Conservation (phyloP, 2,113 vertebrate species). For the Diphyllodes magnificus region DNA sequence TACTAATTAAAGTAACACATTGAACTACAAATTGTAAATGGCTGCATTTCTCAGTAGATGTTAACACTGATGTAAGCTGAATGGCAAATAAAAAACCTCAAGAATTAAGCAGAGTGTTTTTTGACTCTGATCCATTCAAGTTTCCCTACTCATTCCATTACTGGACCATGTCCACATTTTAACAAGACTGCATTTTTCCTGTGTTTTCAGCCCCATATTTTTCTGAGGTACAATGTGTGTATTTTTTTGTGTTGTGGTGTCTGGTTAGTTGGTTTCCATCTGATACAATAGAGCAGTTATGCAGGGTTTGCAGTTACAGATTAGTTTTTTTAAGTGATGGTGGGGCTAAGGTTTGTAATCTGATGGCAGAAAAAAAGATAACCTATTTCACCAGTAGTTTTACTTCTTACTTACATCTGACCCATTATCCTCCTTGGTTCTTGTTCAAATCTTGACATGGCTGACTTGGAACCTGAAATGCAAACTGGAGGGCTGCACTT, state of each 20-base stretch:
- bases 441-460: conserved; percentile 56
- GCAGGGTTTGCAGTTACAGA: neutral
- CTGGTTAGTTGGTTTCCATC: conserved; percentile 62
- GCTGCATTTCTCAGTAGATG: conserved; percentile 67
- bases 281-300: conserved; percentile 62
- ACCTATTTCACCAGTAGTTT: conserved; percentile 37
- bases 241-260: conserved; percentile 58
- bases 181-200: conserved; percentile 51
- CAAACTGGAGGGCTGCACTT: conserved; percentile 40
- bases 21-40: conserved; percentile 69
- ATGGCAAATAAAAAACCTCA: conserved; percentile 50
- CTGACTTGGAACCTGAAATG: conserved; percentile 64
- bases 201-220: conserved; percentile 55
- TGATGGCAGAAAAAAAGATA: conserved; percentile 66
- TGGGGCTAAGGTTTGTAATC: conserved; percentile 60
- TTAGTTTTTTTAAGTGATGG: conserved; percentile 43
- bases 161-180: conserved; percentile 66
- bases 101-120: conserved; percentile 60
- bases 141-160: conserved; percentile 62
- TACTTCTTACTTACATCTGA: conserved; percentile 66
- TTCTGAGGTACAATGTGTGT: conserved; percentile 47
- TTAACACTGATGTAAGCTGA: conserved; percentile 65
- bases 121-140: conserved; percentile 64
- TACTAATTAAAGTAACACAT: conserved; percentile 78
- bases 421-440: conserved; percentile 59